Base-by-base conservation (phyloP, 1,140 invertebrate genomes). In the Drosophila trapezifrons region DNA sequence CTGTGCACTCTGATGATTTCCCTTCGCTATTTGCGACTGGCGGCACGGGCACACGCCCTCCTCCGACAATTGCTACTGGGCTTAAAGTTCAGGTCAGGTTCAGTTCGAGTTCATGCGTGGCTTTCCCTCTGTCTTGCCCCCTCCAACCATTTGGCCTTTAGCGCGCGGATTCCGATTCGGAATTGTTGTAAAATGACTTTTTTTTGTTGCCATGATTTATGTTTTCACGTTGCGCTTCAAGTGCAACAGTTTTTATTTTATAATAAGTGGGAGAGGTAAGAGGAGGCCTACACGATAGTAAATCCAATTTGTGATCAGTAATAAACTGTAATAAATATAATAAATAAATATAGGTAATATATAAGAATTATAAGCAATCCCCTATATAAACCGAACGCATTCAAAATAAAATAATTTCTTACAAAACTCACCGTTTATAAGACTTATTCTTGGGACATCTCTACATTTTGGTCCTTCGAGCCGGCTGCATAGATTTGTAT, bases 151-250 rank as follows among this genome's bases (percentile, higher is more conserved):
- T 70, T 71, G 65, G 65, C 67, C 67, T 74, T 52, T 74, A 63
- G 45, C 15, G 29, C 17, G 49, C 35, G 49, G 43, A 64, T 47
- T 82, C 22, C 62, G 59, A 75, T 63, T 75, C 45, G 45, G 60
- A 47, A 32, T 57, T 42, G 59, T 38, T 45, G 38, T 49, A 52
- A 45, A 66, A 76, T 59, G 40, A 52, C 70, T 76, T 79, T 73
- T 76, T 51, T 52, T 15, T 32, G 29, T 51, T 67, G 60, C 77
- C 71, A 85, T 84, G 81, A 85, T 84, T 86, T 86, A 85, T 85
- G 82, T 60, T 63, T 80, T 38, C 40, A 59, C 54, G 72, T 81
- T 78, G 64, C 46, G 80, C 46, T 78, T 82, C 59, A 84, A 85
- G 80, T 83, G 76, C 80, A 83, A 57, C 37, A 64, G 54, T 66